Evolutionary conservation across 2,888 invertebrate genomes (phyloP).

Genomic region (Byasa hedistus): DNA sequence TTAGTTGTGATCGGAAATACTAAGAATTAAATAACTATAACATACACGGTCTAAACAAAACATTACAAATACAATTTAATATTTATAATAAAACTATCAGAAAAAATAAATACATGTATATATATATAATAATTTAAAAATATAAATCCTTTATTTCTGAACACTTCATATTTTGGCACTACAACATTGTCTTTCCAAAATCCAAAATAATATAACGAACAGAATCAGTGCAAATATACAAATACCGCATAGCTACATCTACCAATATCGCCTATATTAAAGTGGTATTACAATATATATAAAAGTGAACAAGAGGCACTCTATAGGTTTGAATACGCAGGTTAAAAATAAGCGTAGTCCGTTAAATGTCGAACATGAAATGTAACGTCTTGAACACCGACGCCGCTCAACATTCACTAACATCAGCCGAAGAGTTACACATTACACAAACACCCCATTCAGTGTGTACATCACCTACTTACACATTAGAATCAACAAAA

Average conservation of each 20-base stretch:
- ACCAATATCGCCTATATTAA: slow-evolving; percentile 61
- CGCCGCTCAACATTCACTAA: slow-evolving; percentile 50
- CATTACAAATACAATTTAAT: not conserved
- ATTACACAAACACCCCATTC: slow-evolving; percentile 40
- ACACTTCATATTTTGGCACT: slow-evolving; percentile 61
- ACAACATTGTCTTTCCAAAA: slow-evolving; percentile 52
- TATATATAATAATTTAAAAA: not conserved
- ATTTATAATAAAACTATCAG: not conserved
- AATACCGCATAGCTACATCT: slow-evolving; percentile 53
- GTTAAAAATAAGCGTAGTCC: slow-evolving; percentile 75
- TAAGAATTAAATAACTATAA: not conserved
- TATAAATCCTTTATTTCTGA: slow-evolving; percentile 8
- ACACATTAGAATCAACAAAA: slow-evolving; percentile 49
- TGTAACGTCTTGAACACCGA: slow-evolving; percentile 46
- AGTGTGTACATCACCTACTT: slow-evolving; percentile 44
- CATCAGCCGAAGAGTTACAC: slow-evolving; percentile 47
- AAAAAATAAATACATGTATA: not conserved
- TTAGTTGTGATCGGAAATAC: not conserved
- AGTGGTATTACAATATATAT: slow-evolving; percentile 78
- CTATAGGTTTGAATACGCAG: slow-evolving; percentile 79
- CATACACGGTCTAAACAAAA: not conserved
- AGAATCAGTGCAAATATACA: slow-evolving; percentile 58
- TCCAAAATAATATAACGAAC: slow-evolving; percentile 47
- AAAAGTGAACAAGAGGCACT: slow-evolving; percentile 81
- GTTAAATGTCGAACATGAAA: slow-evolving; percentile 69